Base-by-base conservation (phyloP, 2,797 vertebrate genomes). In the Sebastes melanostomus region DNA sequence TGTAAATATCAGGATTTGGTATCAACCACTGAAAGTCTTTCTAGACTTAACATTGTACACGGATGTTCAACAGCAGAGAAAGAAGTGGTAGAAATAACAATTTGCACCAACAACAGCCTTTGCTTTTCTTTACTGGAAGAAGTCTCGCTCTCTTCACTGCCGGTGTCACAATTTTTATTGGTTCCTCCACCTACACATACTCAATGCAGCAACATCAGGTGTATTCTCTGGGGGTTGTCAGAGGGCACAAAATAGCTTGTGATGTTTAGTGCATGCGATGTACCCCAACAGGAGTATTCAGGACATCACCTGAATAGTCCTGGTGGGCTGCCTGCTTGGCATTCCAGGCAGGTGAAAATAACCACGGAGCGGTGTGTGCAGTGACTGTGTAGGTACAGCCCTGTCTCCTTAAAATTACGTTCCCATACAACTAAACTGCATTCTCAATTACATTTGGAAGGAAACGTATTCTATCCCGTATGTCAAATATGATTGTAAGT, bases 121-220 rank as follows among this genome's bases (percentile, higher is more conserved):
- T 11, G 30, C 10, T 32, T 73, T 52, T 66, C 52, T 56, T 60
- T 6, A 56, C 60, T 60, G n/a, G 36, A 71, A 66, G 61, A 10
- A 50, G 32, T 42, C 34, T 67, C 2, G 2, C 38, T 71, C 5
- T 80, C 54, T 63, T 50, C 46, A 77, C 60, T 73, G 22, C 66
- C 61, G 61, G 30, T 81, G 77, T 86, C 68, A 84, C 61, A 73
- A 16, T 16, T 66, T 52, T 54, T 77, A 36, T 72, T 80, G 59
- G 56, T 14, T 71, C 71, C 54, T 81, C 29, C 32, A 32, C 61
- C 46, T 38, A 63, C 66, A 27, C 50, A 13, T 16, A 55, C 42
- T 58, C 1, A 72, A 10, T 66, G 59, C 67, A 70, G 72, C 29
- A 50, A 20, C 70, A 74, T 77, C n/a, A 72, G 36, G 5, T 46